Evolutionary conservation across 2,797 vertebrate species (phyloP), one percentile per base, ranked within the genome.

Genomic region (Sphenodon punctatus): DNA sequence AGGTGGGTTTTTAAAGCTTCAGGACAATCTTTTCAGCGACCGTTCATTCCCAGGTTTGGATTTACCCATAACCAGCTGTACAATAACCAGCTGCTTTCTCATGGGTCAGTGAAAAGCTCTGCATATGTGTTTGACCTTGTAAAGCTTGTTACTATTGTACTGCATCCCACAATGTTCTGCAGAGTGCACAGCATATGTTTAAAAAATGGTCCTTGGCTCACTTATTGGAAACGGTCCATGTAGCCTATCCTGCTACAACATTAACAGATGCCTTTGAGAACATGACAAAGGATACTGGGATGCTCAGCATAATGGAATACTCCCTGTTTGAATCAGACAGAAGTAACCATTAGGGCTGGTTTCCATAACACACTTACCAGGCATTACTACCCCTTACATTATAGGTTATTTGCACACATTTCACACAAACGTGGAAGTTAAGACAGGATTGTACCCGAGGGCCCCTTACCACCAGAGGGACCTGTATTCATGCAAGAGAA

Each of bases 81-180:
- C 10, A 56, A 8, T 11, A 63, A 68, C 3, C 45, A 70, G 55
- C 42, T 61, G 46, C 34, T 59, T 87, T 82, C 49, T 80, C 30
- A 55, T 48, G 22, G 22, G 30, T 23, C 67, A 5, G 3, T 1
- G 43, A 42, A 4, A 34, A 58, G 5, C 8, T 1, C 73, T 67
- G 34, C 1, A 1, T 61, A 34, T 56, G 4, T 55, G 25, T 1
- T 0, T 10, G 61, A 68, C 49, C 66, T 73, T 48, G 3, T 27
- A 71, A 59, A 27, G 67, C 59, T 13, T 30, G 38, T 15, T 68
- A 60, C 23, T 79, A 34, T 41, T 43, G 73, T 65, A 61, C 30
- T 0, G 2, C 23, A 61, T 45, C 48, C 25, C 19, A 53, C 10
- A 7, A 6, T 2, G 20, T 15, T 2, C 8, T 0, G 1, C 46